Percentiles rank a stretch among this genome's conserved stretches.
Evolutionary conservation across 2,797 vertebrate genomes (phyloP).

Genomic region (Helicolenus hilgendorfi): DNA sequence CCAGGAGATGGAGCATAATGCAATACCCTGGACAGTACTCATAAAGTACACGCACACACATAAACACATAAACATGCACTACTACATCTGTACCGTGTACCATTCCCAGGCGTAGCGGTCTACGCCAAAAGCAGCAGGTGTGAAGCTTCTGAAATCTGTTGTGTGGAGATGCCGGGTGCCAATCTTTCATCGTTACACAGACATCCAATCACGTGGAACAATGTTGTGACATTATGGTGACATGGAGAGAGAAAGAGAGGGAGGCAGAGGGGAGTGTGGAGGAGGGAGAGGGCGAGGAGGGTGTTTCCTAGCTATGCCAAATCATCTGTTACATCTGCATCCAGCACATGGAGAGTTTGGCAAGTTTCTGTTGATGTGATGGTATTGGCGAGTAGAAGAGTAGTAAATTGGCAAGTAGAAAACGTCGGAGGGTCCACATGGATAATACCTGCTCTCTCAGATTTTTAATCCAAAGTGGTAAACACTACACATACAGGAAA

Average conservation of each 20-base stretch:
- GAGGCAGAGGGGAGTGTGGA: neutral
- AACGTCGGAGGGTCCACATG: too few species aligned
- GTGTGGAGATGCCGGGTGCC: conserved; percentile 60
- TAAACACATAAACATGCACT: conserved; percentile 22
- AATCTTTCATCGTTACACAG: conserved; percentile 73
- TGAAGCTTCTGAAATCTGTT: conserved; percentile 59
- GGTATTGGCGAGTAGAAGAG: neutral
- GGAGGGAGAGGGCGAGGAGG: neutral
- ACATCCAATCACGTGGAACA: conserved; percentile 56
- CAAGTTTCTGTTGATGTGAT: conserved; percentile 33
- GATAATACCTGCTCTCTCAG: too few species aligned
- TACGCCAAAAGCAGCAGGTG: conserved; percentile 80
- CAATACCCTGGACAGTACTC: conserved; percentile 51
- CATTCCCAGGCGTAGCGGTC: conserved; percentile 28
- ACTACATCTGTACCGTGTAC: conserved; percentile 50
- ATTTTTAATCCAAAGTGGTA: too few species aligned
- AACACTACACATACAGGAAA: too few species aligned
- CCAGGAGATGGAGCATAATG: conserved; percentile 71
- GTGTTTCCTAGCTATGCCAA: conserved; percentile 12
- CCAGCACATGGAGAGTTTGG: conserved; percentile 32
- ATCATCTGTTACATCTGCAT: conserved; percentile 29
- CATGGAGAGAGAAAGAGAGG: conserved; percentile 3
- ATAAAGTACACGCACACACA: conserved; percentile 39
- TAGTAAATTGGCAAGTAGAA: too few species aligned
- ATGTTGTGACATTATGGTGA: conserved; percentile 64